These are phyloP conservation scores for Melanocharis versteri DNA, from an alignment of 2,113 vertebrate genomes.

Conservation along the genomic window DNA sequence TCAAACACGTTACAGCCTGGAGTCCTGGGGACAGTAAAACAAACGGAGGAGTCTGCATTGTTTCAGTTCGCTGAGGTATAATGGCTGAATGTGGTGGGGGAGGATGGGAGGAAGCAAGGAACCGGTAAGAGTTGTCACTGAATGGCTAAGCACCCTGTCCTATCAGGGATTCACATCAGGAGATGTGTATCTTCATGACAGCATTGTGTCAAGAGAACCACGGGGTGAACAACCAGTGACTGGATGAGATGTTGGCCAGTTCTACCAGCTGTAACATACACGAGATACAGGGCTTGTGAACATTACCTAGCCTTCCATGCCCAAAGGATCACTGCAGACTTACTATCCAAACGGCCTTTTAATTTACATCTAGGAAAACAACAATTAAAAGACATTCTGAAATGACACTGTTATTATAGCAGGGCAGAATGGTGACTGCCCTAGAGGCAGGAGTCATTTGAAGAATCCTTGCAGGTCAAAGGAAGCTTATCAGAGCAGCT, in stretches of 20 bases:
- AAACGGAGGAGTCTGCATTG: conserved; percentile 76
- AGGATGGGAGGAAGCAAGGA: background rate
- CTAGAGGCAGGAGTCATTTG: background rate
- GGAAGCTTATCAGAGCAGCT: background rate
- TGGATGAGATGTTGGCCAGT: background rate
- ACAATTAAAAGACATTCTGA: background rate
- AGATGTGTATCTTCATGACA: background rate
- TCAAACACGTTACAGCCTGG: conserved; percentile 74
- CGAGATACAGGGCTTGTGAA: background rate
- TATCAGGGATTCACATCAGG: background rate
- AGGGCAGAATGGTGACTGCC: background rate
- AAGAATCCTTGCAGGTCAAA: background rate
- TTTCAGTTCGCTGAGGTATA: conserved; percentile 84
- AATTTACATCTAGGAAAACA: background rate
- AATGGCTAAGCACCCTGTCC: background rate
- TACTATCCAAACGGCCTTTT: background rate
- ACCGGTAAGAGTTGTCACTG: background rate
- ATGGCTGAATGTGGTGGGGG: background rate
- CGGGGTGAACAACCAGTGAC: background rate
- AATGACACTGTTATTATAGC: background rate
- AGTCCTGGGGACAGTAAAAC: conserved; percentile 64
- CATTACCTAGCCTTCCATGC: background rate
- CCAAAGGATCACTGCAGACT: background rate
- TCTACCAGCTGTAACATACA: background rate
- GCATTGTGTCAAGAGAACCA: background rate